phyloP scores from a whole-genome alignment of 2,113 vertebrate species.

The Notarius quadriscutis region DNA sequence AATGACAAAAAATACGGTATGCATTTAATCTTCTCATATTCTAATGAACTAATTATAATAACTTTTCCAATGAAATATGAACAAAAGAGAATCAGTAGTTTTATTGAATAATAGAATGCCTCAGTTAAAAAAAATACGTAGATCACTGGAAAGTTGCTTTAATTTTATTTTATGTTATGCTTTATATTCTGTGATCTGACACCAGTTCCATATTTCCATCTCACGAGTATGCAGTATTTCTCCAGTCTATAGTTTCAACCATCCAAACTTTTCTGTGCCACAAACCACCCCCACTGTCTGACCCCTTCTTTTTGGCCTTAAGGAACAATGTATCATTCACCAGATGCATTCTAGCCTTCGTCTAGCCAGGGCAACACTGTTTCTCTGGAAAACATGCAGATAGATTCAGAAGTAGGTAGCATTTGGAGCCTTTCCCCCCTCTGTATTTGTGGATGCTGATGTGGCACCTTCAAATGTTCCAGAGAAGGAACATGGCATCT shows the following conservation, averaged over 20 bases:
- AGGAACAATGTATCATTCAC: slow-evolving; percentile 22
- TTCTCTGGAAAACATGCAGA: slow-evolving; percentile 18
- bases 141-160: background rate
- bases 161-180: background rate
- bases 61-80: background rate
- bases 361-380: slow-evolving; percentile 2
- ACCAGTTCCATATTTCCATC: background rate
- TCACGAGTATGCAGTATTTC: slow-evolving; percentile 7
- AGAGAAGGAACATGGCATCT: background rate
- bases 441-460: background rate
- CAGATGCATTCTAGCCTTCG: background rate
- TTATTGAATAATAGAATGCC: slow-evolving; percentile 1
- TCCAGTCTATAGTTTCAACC: slow-evolving; percentile 31
- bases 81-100: background rate
- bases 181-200: slow-evolving; percentile 11
- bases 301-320: slow-evolving; percentile 14
- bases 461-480: background rate
- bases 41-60: slow-evolving; percentile 13
- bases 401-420: slow-evolving; percentile 8
- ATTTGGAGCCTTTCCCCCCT: background rate
- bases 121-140: background rate
- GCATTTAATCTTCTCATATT: slow-evolving; percentile 26
- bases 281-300: slow-evolving; percentile 35
- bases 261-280: slow-evolving; percentile 26
- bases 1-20: slow-evolving; percentile 5